These are phyloP conservation scores for Bothrops jararaca DNA, from an alignment of 2,113 vertebrate genomes.

Conservation along the genomic window DNA sequence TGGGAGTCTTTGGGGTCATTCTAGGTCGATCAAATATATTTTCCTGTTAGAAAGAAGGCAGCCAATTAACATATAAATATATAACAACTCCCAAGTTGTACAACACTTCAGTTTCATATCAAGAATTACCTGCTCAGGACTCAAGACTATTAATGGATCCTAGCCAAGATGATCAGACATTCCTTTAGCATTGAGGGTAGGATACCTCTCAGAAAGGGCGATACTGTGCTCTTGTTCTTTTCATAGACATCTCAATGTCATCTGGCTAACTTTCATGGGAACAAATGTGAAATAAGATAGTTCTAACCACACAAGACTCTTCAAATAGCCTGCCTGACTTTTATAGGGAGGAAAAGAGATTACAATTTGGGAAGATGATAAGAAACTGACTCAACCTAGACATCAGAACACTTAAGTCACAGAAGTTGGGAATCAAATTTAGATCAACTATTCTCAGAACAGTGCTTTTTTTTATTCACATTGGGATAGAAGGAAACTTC, in stretches of 20 bases:
- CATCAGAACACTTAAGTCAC: not conserved
- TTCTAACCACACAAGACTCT: not conserved
- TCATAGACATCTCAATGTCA: not conserved
- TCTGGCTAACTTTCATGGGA: not conserved
- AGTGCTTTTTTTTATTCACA: not conserved
- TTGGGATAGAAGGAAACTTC: not conserved
- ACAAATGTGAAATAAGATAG: not conserved
- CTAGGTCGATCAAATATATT: constrained; percentile 83
- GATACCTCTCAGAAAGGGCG: not conserved
- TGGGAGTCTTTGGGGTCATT: constrained; percentile 75
- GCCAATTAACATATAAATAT: constrained; percentile 32
- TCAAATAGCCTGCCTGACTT: not conserved
- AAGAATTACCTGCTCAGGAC: not conserved
- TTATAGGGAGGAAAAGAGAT: not conserved
- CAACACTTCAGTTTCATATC: not conserved
- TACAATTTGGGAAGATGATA: not conserved
- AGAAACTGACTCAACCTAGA: not conserved
- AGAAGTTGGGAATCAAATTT: not conserved
- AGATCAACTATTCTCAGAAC: not conserved
- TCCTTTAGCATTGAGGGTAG: not conserved
- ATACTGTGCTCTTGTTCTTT: not conserved
- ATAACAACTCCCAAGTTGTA: no score
- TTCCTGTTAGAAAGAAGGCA: constrained; percentile 74
- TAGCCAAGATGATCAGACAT: not conserved
- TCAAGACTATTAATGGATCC: not conserved